phyloP scores from a whole-genome alignment of 2,797 vertebrate genomes.

The Catamblyrhynchus diadema region DNA sequence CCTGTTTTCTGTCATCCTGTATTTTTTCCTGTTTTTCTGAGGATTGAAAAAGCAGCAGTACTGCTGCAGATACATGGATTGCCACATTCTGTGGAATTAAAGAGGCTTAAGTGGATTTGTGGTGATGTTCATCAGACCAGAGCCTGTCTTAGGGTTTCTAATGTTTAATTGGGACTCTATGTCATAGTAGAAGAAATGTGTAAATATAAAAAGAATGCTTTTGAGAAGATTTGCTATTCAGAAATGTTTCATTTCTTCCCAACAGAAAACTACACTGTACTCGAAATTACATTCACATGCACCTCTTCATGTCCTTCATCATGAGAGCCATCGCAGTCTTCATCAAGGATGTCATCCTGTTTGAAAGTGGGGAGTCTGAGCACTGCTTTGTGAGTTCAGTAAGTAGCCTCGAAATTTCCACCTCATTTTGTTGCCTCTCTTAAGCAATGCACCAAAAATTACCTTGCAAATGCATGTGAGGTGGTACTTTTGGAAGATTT shows the following conservation, averaged over 20 bases:
- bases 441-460: background rate
- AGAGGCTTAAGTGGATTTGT: conserved; percentile 27
- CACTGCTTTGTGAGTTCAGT: conserved; percentile 85
- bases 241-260: background rate
- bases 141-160: background rate
- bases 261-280: conserved; percentile 96
- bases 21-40: background rate
- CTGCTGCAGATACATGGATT: background rate
- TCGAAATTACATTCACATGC: conserved; percentile 95
- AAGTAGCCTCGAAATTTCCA: conserved; percentile 56
- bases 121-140: background rate
- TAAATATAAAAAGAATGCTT: background rate
- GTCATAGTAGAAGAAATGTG: background rate
- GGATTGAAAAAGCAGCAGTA: background rate
- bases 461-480: background rate
- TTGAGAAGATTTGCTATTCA: background rate
- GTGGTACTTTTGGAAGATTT: background rate
- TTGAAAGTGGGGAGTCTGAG: conserved; percentile 81
- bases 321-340: conserved; percentile 92
- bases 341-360: conserved; percentile 90
- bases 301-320: conserved; percentile 94
- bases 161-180: background rate
- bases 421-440: background rate
- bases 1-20: background rate
- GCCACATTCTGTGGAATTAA: background rate